Evolutionary conservation across 2,888 invertebrate species (phyloP), one percentile per base, ranked within the genome.

Genomic region (Punctoribates punctum): DNA sequence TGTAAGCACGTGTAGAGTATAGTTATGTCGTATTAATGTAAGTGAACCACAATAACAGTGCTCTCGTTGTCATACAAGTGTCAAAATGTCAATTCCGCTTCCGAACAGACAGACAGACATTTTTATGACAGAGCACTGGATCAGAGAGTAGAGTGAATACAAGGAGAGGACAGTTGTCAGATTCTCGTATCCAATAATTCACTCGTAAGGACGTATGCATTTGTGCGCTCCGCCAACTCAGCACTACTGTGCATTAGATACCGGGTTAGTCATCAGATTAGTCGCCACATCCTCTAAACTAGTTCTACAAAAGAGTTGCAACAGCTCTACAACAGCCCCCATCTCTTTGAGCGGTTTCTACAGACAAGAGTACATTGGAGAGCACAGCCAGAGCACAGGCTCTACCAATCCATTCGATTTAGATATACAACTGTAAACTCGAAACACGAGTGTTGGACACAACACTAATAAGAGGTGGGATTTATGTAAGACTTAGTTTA

Each of bases 41-140:
- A 60, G 20, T 23, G 20, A 23, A 60, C 60, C 60, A 60, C 60
- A 60, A 60, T 60, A 60, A 60, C 60, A 60, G 23, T 60, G 60
- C 60, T 60, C 60, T 11, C 20, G n/a, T 23, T 60, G 60, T 60
- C 60, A 60, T 60, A 60, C 60, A 60, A 60, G 60, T 60, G 60
- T 60, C 60, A 60, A 60, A 60, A 60, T 60, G 60, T 60, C 60
- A 60, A 60, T 60, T 60, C 60, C 60, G 60, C 23, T 60, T 60
- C 60, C 60, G n/a, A 60, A 60, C 60, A 48, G 15, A 48, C 15
- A n/a, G 48, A 48, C n/a, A 60, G 60, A 60, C 60, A 60, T 60
- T 60, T 60, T 60, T 60, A 60, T 60, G 60, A 60, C 60, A 60
- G 20, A 60, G 23, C 60, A 60, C 9, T 60, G 20, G 23, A 11